Evolutionary conservation across 2,113 vertebrate species (phyloP).

Genomic region (Callipepla californica): DNA sequence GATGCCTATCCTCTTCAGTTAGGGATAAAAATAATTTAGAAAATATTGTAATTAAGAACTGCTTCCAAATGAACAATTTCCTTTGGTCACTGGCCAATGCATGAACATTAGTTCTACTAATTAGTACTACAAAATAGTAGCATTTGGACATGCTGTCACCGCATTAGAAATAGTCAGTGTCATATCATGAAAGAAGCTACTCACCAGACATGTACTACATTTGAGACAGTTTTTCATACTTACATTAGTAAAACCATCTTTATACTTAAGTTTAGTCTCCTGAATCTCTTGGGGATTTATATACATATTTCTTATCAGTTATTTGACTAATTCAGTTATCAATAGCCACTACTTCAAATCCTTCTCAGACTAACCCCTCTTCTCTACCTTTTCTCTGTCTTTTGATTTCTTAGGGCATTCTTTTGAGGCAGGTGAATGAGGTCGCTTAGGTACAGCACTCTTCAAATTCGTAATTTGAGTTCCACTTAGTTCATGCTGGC

Average conservation of each 20-base stretch:
- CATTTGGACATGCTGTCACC: neutral
- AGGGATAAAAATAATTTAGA: neutral
- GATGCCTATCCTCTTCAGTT: neutral
- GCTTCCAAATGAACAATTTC: neutral
- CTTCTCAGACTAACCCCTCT: neutral
- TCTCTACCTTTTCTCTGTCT: constrained; percentile 81
- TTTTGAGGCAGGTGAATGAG: constrained; percentile 79
- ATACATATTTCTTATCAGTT: neutral
- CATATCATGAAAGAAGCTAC: neutral
- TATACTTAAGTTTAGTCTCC: neutral
- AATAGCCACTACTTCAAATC: neutral
- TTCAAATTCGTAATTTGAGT: constrained; percentile 56
- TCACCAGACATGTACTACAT: neutral
- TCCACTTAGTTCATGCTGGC: constrained; percentile 78
- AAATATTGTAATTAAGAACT: neutral
- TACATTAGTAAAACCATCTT: neutral
- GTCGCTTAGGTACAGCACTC: constrained; percentile 78
- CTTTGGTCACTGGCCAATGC: neutral
- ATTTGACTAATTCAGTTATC: neutral
- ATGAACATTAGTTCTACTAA: no score
- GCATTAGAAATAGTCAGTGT: neutral
- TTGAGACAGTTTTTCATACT: neutral
- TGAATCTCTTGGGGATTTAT: neutral
- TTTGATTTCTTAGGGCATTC: constrained; percentile 82
- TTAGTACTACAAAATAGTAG: no score